These are phyloP conservation scores for Cirrhinus mrigala DNA, from an alignment of 2,797 vertebrate genomes.

Conservation along the genomic window DNA sequence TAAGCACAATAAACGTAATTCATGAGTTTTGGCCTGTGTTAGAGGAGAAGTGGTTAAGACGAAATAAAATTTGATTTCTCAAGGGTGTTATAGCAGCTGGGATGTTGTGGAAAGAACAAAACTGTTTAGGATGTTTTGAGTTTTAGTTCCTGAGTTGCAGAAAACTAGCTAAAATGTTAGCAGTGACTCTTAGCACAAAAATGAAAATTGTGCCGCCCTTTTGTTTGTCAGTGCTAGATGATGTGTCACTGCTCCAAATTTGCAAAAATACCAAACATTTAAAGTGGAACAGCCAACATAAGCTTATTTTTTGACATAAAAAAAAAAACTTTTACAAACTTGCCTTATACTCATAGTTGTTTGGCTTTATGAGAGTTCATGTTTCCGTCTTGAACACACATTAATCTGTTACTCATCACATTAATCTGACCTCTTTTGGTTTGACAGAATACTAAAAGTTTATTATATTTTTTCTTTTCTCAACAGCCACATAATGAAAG, in stretches of 20 bases:
- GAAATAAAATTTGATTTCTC: not conserved
- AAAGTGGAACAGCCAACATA: not conserved
- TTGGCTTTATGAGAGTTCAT: not conserved
- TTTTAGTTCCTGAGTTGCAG: not conserved
- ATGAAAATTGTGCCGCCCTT: not conserved
- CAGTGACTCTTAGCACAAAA: not conserved
- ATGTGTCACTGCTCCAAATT: not conserved
- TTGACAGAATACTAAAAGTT: not conserved
- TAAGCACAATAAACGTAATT: slow-evolving; percentile 20
- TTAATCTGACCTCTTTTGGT: not conserved
- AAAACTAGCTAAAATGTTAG: not conserved
- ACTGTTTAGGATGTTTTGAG: not conserved
- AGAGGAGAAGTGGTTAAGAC: not conserved
- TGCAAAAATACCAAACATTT: not conserved
- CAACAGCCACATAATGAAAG: slow-evolving; percentile 89
- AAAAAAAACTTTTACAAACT: not conserved
- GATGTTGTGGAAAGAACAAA: not conserved
- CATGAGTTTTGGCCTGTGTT: not conserved
- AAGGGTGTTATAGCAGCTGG: not conserved
- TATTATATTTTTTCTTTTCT: slow-evolving; percentile 47
- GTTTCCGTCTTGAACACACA: not conserved
- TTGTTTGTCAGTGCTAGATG: not conserved
- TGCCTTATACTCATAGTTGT: no score
- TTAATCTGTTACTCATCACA: not conserved
- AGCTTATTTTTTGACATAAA: not conserved